Evolutionary conservation across 2,797 vertebrate genomes (phyloP), one percentile per base, ranked within the genome.

Genomic region (Girardinus metallicus): DNA sequence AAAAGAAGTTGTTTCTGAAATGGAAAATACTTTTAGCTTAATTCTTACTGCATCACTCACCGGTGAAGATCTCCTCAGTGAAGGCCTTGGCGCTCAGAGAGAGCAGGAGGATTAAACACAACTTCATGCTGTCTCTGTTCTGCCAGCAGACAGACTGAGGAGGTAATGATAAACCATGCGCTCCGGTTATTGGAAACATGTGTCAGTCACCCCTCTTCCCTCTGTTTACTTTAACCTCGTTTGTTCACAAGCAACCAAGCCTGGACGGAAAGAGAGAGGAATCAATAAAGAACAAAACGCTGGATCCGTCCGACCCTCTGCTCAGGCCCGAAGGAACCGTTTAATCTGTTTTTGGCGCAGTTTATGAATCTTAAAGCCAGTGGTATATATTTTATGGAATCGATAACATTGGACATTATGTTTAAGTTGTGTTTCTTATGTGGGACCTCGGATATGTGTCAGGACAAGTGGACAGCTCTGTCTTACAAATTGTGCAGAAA

Each of bases 131-230:
- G 80, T 75, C 88, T 88, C 81, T 83, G 78, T 36, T n/a, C 78
- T 82, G 76, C 77, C 60, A 71, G 53, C 79, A 78, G 80, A 71
- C 80, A 85, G 87, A 90, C 49, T 90, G 88, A 88, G 76, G 23
- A 31, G 70, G 55, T 77, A 87, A 89, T 41, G 82, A 81, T 1
- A 31, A 64, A 77, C 85, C 41, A 29, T 81, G 86, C 82, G 91
- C 88, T 91, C 73, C 55, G 90, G 91, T 94, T 84, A 94, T 89
- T 93, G 89, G 81, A 93, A 90, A 70, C 89, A 91, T 81, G 92
- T 85, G 94, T 94, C 93, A 94, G 85, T 94, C 86, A 93, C 91
- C 94, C 89, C 43, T 6, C 79, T 47, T 83, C 72, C 47, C 82
- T 80, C 68, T 94, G 92, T 96, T 95, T 91, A 85, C 92, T 91